Evolutionary conservation across 2,113 vertebrate species (phyloP), one percentile per base, ranked within the genome.

Genomic region (Hepsetus odoe): DNA sequence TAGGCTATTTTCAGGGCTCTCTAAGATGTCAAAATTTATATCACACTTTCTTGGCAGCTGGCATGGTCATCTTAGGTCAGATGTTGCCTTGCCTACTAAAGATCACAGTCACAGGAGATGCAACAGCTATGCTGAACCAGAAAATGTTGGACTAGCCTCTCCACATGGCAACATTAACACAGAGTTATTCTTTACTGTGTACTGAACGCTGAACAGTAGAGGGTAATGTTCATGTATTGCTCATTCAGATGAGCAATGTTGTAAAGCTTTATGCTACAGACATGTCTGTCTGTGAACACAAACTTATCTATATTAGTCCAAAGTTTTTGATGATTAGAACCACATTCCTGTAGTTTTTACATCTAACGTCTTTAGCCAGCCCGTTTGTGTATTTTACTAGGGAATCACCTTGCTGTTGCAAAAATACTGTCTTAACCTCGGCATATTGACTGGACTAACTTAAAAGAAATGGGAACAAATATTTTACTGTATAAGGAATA

Each of bases 41-140:
- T 20, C 33, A 64, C 30, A 18, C 12, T 20, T 32, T 38, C 9
- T 12, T 20, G 35, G 22, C 32, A 38, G 46, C 51, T 71, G 20
- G n/a, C 24, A 2, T 51, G 56, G 16, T 64, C 22, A 20, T 72
- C 49, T 13, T 61, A n/a, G 76, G 56, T 72, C 68, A 24, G 42
- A 55, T 72, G 71, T 72, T 22, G 4, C n/a, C 3, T 38, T 51
- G 26, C 38, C 6, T 72, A 64, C 68, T 79, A 79, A 72, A 78
- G 55, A 78, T 78, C n/a, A n/a, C n/a, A 77, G 76, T 33, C 67
- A 26, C 66, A 38, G 32, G 9, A n/a, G 32, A 30, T 32, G 32
- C 28, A 55, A 65, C 24, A 42, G 32, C 46, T 51, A 38, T 38
- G 9, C 69, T 72, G 24, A 65, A 64, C 20, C 20, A 42, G 55